Conservation (phyloP, 2,888 invertebrate species). For the Drosophila mimica region DNA sequence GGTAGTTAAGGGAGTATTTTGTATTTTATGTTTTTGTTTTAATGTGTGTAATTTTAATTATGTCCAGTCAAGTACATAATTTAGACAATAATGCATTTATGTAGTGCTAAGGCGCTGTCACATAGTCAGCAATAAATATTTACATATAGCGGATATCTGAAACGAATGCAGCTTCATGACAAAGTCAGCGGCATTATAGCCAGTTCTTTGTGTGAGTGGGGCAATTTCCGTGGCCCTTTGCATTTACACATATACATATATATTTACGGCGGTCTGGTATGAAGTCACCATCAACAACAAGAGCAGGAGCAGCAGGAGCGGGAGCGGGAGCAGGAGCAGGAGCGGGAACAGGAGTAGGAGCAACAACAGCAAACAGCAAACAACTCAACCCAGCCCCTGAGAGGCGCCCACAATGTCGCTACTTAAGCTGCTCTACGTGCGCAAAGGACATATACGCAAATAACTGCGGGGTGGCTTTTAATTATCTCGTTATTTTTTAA, state of each 20-base stretch:
- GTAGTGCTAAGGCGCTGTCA: slow-evolving; percentile 15
- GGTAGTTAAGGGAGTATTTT: not conserved
- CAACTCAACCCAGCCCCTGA: slow-evolving; percentile 11
- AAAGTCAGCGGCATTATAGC: slow-evolving; percentile 45
- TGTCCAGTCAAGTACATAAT: not conserved
- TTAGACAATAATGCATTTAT: slow-evolving; percentile 1
- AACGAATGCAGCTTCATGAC: slow-evolving; percentile 40
- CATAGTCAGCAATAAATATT: slow-evolving; percentile 22
- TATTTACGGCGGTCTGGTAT: not conserved
- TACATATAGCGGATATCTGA: slow-evolving; percentile 19
- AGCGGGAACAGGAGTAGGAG: not conserved
- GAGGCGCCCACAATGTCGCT: slow-evolving; percentile 55
- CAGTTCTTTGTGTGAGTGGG: slow-evolving; percentile 7
- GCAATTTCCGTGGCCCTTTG: slow-evolving; percentile 9
- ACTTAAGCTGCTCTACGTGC: slow-evolving; percentile 74
- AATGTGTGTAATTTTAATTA: not conserved
- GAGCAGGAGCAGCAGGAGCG: not conserved
- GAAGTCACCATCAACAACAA: slow-evolving; percentile 12
- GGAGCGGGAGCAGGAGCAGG: not conserved
- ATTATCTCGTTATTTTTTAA: slow-evolving; percentile 83
- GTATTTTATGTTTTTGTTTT: not conserved
- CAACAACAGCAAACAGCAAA: slow-evolving; percentile 14
- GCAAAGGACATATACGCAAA: slow-evolving; percentile 57
- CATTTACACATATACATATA: slow-evolving; percentile 16
- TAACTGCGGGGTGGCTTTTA: slow-evolving; percentile 82